Base-by-base conservation (phyloP, 2,888 invertebrate genomes). In the Arge pagana region DNA sequence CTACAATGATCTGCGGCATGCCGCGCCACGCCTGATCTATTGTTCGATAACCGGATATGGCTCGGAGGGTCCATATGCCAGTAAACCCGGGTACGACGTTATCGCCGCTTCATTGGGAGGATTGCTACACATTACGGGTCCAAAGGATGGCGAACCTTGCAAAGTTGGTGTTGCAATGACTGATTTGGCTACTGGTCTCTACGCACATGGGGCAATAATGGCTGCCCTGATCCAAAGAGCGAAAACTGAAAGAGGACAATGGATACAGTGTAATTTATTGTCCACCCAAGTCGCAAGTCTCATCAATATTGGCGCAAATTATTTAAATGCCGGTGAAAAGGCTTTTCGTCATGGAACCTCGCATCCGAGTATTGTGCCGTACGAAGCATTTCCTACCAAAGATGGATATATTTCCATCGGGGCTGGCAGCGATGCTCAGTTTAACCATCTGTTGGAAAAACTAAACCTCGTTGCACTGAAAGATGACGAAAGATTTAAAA, bases 21-120 rank as follows among this genome's bases (percentile, higher is more conserved):
- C 89, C 2, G 88, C 91, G 35, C 93, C 95, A 0, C 82, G 82
- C 48, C 80, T 98, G 13, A 86, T 98, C 56, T 98, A 96, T 74
- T 96, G 96, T 77, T 94, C 96, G 0, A 83, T 98, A 43, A 93
- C 93, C 43, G 97, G 97, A 0, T 98, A 91, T 75, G 98, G 98
- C 0, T 80, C 86, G 0, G 80, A 82, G 19, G 97, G 98, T 0
- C 96, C 95, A 0, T 96, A 96, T 77, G 80, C 83, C 3, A 81
- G 83, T 16, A 85, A 89, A 62, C 93, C 95, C n/a, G 98, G 98
- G 61, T 97, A 96, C 77, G 98, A 98, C 79, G 93, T 95, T 0
- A 93, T 98, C 61, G 96, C 95, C 1, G 88, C 95, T 10, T 96
- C 96, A 0, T 82, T 94, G 64, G 96, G 95, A 3, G 97, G 98